Evolutionary conservation across 2,797 vertebrate species (phyloP), one percentile per base, ranked within the genome.

Genomic region (Bovichtus diacanthus): DNA sequence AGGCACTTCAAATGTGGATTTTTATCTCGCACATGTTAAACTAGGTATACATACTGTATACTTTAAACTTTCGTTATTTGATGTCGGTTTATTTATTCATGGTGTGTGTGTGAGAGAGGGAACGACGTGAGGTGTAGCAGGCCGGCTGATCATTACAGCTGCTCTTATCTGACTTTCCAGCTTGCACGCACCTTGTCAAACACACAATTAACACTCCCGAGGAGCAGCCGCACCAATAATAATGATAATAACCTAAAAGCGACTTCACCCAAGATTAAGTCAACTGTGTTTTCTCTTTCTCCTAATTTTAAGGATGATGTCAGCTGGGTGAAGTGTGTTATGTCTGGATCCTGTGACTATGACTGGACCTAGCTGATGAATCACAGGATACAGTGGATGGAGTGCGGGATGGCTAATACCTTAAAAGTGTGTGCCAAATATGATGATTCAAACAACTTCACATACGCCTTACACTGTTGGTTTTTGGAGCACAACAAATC

Each of bases 331-430:
- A 81, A 10, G 59, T 25, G 44, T 76, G 63, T 80, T 54, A 38
- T 74, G 82, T 83, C 86, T 90, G 83, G 44, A 43, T 34, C 6
- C 44, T 54, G 1, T 80, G 76, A 81, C 74, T 50, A 36, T 55
- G 62, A 46, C 58, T 10, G 59, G 38, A 47, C 41, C 12, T 18
- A 55, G 74, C 64, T 16, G 73, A 80, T 92, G 87, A 92, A 50
- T 90, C 86, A 87, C 72, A 80, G 76, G 56, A 70, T 23, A 29
- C 51, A 59, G 50, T 44, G 16, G 18, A 69, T 21, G 6, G 44
- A 46, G 65, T 43, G 54, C 0, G 13, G 38, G 21, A 47, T 7
- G 43, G 18, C 27, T 41, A 13, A 39, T 23, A 44, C 27, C 16
- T 46, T 43, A 19, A 54, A 60, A 19, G 6, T 55, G 43, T 58